phyloP scores from a whole-genome alignment of 2,113 vertebrate species.

The Clarias magur region DNA sequence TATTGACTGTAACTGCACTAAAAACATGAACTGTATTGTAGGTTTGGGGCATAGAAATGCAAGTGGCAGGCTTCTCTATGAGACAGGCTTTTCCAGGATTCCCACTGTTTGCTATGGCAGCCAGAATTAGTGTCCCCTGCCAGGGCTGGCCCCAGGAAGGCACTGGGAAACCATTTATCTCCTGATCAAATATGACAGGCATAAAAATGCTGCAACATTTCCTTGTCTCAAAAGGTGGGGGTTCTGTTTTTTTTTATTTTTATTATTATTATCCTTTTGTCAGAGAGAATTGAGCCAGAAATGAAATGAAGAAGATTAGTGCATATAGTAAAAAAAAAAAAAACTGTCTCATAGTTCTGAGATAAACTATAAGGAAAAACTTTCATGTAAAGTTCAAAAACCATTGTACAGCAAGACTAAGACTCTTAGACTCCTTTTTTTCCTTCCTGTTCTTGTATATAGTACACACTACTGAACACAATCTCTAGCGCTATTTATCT shows the following conservation, averaged over 20 bases:
- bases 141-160: constrained; percentile 59
- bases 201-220: constrained; percentile 68
- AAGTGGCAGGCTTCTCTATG: constrained; percentile 66
- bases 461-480: not conserved
- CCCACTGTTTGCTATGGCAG: constrained; percentile 70
- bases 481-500: not conserved
- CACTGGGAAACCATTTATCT: constrained; percentile 66
- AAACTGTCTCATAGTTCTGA: not conserved
- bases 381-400: not conserved
- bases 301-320: not conserved
- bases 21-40: constrained; percentile 17
- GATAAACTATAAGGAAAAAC: not conserved
- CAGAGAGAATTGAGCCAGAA: constrained; percentile 21
- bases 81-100: constrained; percentile 60
- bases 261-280: constrained; percentile 12
- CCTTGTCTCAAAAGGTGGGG: constrained; percentile 49
- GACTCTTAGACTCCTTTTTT: not conserved
- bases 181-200: constrained; percentile 75
- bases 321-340: not conserved
- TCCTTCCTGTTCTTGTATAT: not conserved
- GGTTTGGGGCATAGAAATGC: constrained; percentile 64
- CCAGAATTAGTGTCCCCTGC: constrained; percentile 58
- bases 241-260: constrained; percentile 24
- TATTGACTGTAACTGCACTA: constrained; percentile 28
- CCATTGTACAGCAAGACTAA: not conserved